Base-by-base conservation (phyloP, 2,888 invertebrate genomes). In the Unio pictorum region DNA sequence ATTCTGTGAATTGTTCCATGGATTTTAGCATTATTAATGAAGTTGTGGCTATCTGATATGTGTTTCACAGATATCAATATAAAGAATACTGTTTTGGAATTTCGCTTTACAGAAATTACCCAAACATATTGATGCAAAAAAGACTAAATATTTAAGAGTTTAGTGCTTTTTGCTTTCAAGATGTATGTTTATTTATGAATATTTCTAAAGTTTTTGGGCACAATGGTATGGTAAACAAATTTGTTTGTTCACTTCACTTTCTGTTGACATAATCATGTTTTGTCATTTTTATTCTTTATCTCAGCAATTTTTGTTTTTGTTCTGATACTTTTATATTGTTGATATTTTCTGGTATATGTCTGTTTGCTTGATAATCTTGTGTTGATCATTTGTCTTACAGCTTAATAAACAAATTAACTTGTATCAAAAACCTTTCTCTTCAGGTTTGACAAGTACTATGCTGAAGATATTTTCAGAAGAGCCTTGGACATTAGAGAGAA, bases 401-500 rank as follows among this genome's bases (percentile, higher is more conserved):
- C n/a, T 20, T 54, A 64, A 34, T 55, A 4, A 6, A 26, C 4
- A 61, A 62, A 8, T 18, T 23, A 61, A 0, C 45, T 56, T 45
- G 20, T 67, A 61, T n/a, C 55, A 61, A 59, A 61, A 34, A 55
- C 55, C 60, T 56, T 69, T 54, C 11, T 62, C 61, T 67, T 3
- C 73, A 87, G 88, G 45, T 83, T 73, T 72, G 78, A 87, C 75
- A 73, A 74, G 55, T 57, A 72, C 17, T 72, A 83, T 55, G 83
- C 86, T 17, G 82, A 84, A 68, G 68, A 65, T 34, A 71, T 86
- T 54, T 86, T 81, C 69, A 74, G 86, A 55, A 72, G 79, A 67
- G 84, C 86, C 20, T 75, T 89, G 28, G 67, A 76, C 26, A 83
- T 88, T 20, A 64, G 84, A 55, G 87, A 89, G 69, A 69, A 75